A percentile compares a stretch with the other conserved stretches of the same genome.
Evolutionary conservation across 2,888 invertebrate species (phyloP).

Genomic region (Priocnemis perturbator): DNA sequence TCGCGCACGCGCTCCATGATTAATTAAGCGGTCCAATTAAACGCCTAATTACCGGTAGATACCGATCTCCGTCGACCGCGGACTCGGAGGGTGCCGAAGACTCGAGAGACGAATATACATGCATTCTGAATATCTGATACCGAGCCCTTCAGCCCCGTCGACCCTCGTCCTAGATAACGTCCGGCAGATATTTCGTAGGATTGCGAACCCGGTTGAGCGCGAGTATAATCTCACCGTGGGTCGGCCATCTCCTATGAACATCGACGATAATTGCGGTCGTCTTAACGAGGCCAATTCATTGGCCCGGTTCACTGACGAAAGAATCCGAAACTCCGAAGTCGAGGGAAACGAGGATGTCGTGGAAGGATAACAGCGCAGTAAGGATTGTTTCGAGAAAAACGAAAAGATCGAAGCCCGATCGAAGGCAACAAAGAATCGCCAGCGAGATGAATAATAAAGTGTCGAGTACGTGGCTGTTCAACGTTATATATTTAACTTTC

Average conservation of each 20-base stretch:
- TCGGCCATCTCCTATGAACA: no score
- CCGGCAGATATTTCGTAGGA: slow-evolving; percentile 6
- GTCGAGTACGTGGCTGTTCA: slow-evolving; percentile 7
- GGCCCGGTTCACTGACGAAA: no score
- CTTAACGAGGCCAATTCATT: no score
- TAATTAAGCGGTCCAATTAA: slow-evolving; percentile 61
- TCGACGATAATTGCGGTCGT: no score
- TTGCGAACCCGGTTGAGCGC: background rate
- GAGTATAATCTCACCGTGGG: background rate
- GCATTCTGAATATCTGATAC: slow-evolving; percentile 5
- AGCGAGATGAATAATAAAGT: background rate
- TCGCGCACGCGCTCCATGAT: slow-evolving; percentile 37
- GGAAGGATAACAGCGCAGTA: no score
- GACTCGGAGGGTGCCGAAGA: slow-evolving; percentile 7
- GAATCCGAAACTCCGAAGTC: no score
- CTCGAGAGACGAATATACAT: slow-evolving; percentile 31
- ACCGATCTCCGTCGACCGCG: slow-evolving; percentile 47
- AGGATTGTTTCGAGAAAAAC: no score
- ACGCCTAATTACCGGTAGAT: slow-evolving; percentile 58
- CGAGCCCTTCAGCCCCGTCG: no score
- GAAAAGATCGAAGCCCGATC: background rate
- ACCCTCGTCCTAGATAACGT: background rate
- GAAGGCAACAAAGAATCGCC: background rate
- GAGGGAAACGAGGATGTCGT: no score
- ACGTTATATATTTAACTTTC: no score